Evolutionary conservation across 2,113 vertebrate species (phyloP).

Genomic region (Hippocampus guttulatus): DNA sequence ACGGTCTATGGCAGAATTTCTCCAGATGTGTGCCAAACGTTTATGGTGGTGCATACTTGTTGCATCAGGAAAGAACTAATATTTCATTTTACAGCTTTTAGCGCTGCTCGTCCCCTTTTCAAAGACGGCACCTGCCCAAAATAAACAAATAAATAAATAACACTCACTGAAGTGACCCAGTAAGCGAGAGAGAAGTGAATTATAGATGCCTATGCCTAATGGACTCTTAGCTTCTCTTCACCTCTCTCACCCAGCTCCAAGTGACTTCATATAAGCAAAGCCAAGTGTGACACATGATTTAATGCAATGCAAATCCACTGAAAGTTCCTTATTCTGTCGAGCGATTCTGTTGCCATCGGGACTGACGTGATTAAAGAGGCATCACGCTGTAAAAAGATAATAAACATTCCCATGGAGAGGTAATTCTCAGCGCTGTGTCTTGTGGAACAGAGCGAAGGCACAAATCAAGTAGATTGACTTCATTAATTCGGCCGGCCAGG

Average conservation of each 20-base stretch:
- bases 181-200: constrained; percentile 67
- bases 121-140: constrained; percentile 20
- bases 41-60: constrained; percentile 30
- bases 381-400: constrained; percentile 34
- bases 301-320: not conserved
- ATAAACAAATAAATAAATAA: constrained; percentile 2
- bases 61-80: constrained; percentile 19
- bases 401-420: constrained; percentile 28
- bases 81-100: constrained; percentile 17
- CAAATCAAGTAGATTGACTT: constrained; percentile 54
- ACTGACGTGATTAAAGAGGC: constrained; percentile 37
- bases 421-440: constrained; percentile 30
- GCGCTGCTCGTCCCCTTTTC: constrained; percentile 12
- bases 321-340: constrained; percentile 20
- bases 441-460: constrained; percentile 35
- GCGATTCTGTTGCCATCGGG: constrained; percentile 8
- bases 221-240: constrained; percentile 56
- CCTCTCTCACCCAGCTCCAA: constrained; percentile 28
- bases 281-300: constrained; percentile 14
- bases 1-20: not conserved
- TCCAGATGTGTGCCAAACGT: not conserved
- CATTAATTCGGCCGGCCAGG: constrained; percentile 47
- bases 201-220: constrained; percentile 67
- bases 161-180: constrained; percentile 46
- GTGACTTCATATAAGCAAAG: constrained; percentile 44